Conservation (phyloP, 2,797 vertebrate genomes). For the Hybognathus amarus region DNA sequence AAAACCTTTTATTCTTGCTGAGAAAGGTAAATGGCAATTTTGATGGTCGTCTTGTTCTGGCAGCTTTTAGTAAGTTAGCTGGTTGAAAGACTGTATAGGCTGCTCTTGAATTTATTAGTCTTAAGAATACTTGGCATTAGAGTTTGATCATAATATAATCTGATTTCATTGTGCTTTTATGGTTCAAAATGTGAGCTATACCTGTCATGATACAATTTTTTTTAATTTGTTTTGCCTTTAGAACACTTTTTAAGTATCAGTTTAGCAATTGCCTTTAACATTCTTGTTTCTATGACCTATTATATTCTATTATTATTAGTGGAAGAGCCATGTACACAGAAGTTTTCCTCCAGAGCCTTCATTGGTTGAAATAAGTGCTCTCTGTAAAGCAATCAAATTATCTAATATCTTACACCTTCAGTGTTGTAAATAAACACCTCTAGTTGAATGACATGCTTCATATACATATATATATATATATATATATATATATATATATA, state of each 20-base stretch:
- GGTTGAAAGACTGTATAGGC: slow-evolving; percentile 6
- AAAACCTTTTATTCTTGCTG: slow-evolving; percentile 48
- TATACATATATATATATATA: too few relatives aligned
- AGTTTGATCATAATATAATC: slow-evolving; percentile 43
- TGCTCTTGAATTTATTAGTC: slow-evolving; percentile 11
- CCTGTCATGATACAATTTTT: not conserved
- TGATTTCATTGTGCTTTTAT: slow-evolving; percentile 13
- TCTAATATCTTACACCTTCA: not conserved
- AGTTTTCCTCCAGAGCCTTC: not conserved
- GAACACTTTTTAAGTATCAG: not conserved
- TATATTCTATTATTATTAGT: not conserved
- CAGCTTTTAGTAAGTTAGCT: not conserved
- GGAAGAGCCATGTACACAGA: not conserved
- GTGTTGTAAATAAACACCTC: not conserved
- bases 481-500: too few relatives aligned
- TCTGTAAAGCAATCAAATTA: not conserved
- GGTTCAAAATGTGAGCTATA: not conserved
- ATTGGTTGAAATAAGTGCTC: not conserved
- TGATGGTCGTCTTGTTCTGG: slow-evolving; percentile 2
- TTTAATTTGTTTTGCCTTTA: not conserved
- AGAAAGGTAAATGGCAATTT: slow-evolving; percentile 59
- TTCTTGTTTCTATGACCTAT: not conserved
- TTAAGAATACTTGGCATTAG: slow-evolving; percentile 16
- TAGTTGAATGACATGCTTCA: not conserved
- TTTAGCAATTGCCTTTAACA: not conserved